Evolutionary conservation across 2,113 vertebrate species (phyloP), one percentile per base, ranked within the genome.

Genomic region (Columba livia): DNA sequence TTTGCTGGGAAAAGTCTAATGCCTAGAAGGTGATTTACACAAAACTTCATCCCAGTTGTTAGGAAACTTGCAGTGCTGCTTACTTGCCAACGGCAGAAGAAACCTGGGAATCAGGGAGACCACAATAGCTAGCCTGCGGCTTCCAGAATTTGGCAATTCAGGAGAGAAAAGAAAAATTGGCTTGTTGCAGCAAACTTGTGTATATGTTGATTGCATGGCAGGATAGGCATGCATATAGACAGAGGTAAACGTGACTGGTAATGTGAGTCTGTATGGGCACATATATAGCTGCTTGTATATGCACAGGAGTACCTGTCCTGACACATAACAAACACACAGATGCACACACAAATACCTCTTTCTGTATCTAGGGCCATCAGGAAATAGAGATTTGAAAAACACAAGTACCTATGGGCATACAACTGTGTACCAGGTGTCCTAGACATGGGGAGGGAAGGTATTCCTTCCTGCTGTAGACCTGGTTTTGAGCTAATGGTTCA

Each of bases 1-100:
- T 94, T 79, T 90, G 86, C 95, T 96, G 96, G 77, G 92, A 97
- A 94, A 95, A 92, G 96, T 94, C 96, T 97, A 95, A 97, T 73
- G 95, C 97, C 96, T 94, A 92, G 94, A 82, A 95, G 94, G 94
- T 90, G 94, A 95, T 90, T 95, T 94, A 90, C 78, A 94, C 77
- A 94, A 62, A 91, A 86, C 85, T 94, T 80, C 78, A 78, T 88
- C 62, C 57, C 67, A 47, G 88, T 94, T 88, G 84, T 91, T 89
- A 96, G 89, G 95, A 94, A 95, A 94, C 90, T 81, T 44, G 79
- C 84, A 90, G 70, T 57, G 77, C 93, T 1, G 3, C 95, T 94
- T 90, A 38, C 58, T 79, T 12, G 80, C 86, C 77, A 88, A 13
- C 58, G 91, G 92, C 89, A 94, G 85, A 51, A 93, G 69, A 56